These are phyloP conservation scores for Acanthosepion pharaonis DNA, from an alignment of 2,888 invertebrate species.

Conservation along the genomic window DNA sequence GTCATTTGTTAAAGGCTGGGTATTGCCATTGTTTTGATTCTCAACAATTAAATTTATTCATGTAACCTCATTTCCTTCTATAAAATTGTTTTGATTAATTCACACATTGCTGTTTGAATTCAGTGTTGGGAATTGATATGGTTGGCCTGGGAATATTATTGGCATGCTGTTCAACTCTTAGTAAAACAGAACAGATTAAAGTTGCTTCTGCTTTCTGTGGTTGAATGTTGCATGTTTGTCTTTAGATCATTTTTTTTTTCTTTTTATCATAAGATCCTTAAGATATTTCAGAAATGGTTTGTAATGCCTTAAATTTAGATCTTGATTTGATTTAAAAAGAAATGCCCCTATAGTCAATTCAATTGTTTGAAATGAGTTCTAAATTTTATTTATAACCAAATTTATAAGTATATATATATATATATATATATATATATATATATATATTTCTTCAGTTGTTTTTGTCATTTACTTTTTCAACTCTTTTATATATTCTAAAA, in stretches of 20 bases:
- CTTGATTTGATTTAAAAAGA: no score
- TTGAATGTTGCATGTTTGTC: not conserved
- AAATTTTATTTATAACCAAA: no score
- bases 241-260: not conserved
- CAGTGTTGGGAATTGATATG: conserved; percentile 21
- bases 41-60: conserved; percentile 22
- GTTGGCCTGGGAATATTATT: not conserved
- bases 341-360: no score
- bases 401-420: no score
- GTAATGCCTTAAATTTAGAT: no score
- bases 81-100: not conserved
- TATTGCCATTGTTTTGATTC: not conserved
- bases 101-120: not conserved
- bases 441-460: no score
- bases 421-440: no score
- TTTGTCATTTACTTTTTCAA: no score
- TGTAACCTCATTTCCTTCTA: not conserved
- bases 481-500: no score
- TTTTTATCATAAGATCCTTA: no score
- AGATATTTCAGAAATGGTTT: no score
- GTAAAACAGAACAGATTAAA: not conserved
- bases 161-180: not conserved
- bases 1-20: not conserved
- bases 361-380: no score
- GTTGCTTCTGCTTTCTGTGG: not conserved